Evolutionary conservation across 2,888 invertebrate genomes (phyloP).

Genomic region (Drosophila peninsularis): DNA sequence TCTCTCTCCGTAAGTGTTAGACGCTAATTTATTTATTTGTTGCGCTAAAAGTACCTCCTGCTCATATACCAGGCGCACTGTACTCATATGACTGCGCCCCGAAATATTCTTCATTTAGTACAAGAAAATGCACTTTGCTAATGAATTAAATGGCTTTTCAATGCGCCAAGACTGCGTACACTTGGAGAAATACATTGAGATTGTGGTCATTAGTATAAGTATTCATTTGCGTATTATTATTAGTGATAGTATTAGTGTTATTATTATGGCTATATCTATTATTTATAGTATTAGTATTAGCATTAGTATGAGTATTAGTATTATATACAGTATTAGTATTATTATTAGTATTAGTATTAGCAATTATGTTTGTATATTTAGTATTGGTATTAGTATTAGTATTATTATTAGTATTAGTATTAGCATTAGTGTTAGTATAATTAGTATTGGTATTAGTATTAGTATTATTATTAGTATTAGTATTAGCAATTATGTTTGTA

Average conservation of each 20-base stretch:
- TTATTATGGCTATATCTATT: not conserved
- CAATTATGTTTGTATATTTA: no score
- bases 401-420: not conserved
- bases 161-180: slow-evolving; percentile 30
- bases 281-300: not conserved
- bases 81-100: slow-evolving; percentile 17
- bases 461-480: not conserved
- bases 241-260: not conserved
- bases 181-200: slow-evolving; percentile 11
- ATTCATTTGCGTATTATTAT: not conserved
- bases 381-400: not conserved
- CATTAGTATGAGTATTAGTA: not conserved
- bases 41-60: slow-evolving; percentile 39
- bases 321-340: not conserved
- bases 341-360: not conserved
- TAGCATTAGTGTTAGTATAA: no score
- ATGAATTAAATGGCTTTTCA: slow-evolving; percentile 70
- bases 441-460: not conserved
- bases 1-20: slow-evolving; percentile 1
- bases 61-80: slow-evolving; percentile 27
- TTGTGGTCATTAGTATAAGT: not conserved
- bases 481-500: no score
- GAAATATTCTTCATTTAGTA: slow-evolving; percentile 40
- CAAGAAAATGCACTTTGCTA: slow-evolving; percentile 77
- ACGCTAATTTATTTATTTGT: slow-evolving; percentile 44